Percentiles rank a stretch among this genome's conserved stretches.
phyloP scores from a whole-genome alignment of 1,140 invertebrate species.

The Trypoxylus dichotomus region DNA sequence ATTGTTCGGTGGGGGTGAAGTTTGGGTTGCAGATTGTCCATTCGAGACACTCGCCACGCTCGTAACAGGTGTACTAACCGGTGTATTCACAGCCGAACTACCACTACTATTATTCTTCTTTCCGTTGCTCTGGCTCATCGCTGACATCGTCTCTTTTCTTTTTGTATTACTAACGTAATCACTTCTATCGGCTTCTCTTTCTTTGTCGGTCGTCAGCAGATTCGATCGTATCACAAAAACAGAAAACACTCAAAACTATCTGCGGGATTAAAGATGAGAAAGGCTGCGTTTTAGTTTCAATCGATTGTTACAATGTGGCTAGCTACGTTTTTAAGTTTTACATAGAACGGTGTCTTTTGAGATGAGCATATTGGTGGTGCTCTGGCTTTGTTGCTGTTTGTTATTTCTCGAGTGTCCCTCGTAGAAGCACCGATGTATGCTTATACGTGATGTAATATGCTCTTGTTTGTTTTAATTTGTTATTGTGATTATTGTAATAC shows the following conservation, averaged over 20 bases:
- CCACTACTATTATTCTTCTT: conserved; percentile 38
- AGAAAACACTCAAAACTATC: conserved; percentile 33
- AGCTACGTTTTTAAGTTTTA: neutral
- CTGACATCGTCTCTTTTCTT: conserved; percentile 28
- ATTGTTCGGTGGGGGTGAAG: conserved; percentile 44
- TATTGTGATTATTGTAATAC: neutral
- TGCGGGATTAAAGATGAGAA: neutral
- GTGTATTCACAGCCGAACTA: conserved; percentile 39
- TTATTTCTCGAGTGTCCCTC: neutral
- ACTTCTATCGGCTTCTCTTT: neutral
- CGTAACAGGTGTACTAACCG: conserved; percentile 36
- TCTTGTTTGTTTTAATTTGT: neutral
- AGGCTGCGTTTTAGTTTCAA: neutral
- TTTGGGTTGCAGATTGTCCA: conserved; percentile 31
- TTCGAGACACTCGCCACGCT: conserved; percentile 33
- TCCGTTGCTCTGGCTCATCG: conserved; percentile 35
- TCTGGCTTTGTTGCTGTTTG: neutral
- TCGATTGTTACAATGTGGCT: neutral
- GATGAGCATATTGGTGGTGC: neutral
- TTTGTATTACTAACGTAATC: neutral
- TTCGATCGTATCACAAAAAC: neutral
- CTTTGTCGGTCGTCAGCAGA: neutral
- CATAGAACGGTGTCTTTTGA: neutral
- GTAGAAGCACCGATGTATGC: neutral
- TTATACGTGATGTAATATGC: too few relatives aligned